Evolutionary conservation across 2,797 vertebrate genomes (phyloP).

Genomic region (Girardinus metallicus): DNA sequence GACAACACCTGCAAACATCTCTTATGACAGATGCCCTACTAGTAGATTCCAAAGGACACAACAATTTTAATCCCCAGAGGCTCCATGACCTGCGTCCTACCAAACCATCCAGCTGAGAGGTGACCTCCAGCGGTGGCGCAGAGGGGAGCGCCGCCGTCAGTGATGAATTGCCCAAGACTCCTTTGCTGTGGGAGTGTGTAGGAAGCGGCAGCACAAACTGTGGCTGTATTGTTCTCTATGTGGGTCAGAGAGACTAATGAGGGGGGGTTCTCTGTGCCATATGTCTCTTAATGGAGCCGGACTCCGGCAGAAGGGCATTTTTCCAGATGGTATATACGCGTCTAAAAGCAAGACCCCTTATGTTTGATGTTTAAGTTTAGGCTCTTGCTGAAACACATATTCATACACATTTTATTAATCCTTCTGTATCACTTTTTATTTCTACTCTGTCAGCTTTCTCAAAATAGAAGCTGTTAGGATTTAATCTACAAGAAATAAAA

Average conservation of each 20-base stretch:
- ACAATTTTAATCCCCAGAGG: conserved; percentile 22
- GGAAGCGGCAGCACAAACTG: conserved; percentile 65
- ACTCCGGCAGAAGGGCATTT: conserved; percentile 24
- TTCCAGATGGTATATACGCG: background rate
- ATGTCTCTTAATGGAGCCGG: conserved; percentile 44
- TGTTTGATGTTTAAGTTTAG: conserved; percentile 5
- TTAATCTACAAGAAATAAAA: background rate
- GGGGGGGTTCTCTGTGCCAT: conserved; percentile 48
- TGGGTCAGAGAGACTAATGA: conserved; percentile 78
- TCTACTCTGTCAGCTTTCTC: background rate
- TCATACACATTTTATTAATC: background rate
- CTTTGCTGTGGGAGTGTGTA: conserved; percentile 43
- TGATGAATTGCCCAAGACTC: conserved; percentile 72
- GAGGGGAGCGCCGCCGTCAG: conserved; percentile 56
- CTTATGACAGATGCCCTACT: conserved; percentile 4
- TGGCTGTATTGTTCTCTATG: conserved; percentile 60
- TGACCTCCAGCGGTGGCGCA: conserved; percentile 67
- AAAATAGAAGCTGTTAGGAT: background rate
- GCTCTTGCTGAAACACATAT: background rate
- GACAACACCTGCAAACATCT: conserved; percentile 29
- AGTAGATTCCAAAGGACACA: conserved; percentile 41
- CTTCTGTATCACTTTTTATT: background rate
- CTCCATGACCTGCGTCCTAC: conserved; percentile 40
- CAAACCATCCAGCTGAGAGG: conserved; percentile 55
- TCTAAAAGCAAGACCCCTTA: conserved; percentile 31